Conservation (phyloP, 2,888 invertebrate genomes). For the Physocephala rufipes region DNA sequence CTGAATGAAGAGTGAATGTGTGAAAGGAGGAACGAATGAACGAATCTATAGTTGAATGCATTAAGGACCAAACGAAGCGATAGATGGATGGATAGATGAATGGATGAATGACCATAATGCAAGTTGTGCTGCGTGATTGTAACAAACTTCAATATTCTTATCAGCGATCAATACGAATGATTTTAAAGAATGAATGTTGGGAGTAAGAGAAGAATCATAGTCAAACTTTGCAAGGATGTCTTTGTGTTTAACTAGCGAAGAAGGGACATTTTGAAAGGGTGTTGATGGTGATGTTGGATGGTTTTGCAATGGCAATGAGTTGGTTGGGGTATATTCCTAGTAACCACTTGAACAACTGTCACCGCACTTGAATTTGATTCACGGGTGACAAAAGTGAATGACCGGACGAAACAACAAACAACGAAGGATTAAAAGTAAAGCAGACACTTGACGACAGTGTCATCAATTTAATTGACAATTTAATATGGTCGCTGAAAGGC, state of each 20-base stretch:
- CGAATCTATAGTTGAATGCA: too few relatives aligned
- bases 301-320: not conserved
- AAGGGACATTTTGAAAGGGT: not conserved
- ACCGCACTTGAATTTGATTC: not conserved
- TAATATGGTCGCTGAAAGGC: not conserved
- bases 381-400: not conserved
- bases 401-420: not conserved
- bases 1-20: too few relatives aligned
- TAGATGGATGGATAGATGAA: too few relatives aligned
- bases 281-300: not conserved
- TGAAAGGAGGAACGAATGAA: too few relatives aligned
- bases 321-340: not conserved
- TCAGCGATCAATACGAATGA: slow-evolving; percentile 10
- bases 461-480: slow-evolving; percentile 16
- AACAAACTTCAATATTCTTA: slow-evolving; percentile 28
- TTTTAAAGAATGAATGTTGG: too few relatives aligned
- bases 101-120: not conserved
- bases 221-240: too few relatives aligned
- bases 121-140: slow-evolving; percentile 32
- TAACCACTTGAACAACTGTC: not conserved
- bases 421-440: not conserved
- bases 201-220: too few relatives aligned
- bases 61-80: too few relatives aligned
- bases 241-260: too few relatives aligned
- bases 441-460: too few relatives aligned